Base-by-base conservation (phyloP, 2,113 vertebrate species). In the Oncorhynchus mykiss region DNA sequence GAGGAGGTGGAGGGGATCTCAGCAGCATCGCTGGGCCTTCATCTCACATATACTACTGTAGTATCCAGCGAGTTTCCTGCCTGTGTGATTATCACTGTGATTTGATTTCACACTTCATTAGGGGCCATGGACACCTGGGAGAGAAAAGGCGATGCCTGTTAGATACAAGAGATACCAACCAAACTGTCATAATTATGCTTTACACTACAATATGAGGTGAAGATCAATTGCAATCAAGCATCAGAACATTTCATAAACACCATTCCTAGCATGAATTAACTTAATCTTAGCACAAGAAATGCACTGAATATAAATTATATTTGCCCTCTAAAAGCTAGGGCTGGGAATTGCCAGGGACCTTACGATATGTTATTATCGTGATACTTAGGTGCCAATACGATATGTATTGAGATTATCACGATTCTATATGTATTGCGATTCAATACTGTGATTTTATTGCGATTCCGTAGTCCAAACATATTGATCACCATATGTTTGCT, bases 11-110 rank as follows among this genome's bases (percentile, higher is more conserved):
- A 88, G 88, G 90, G 79, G 87, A 92, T 92, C 88, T 93, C 92
- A 87, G 91, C 92, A 87, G 91, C 94, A 95, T 95, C 79, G 87
- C 91, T 68, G 70, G 84, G 80, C 72, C 82, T 77, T 88, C 89
- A 89, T 87, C 88, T 87, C 80, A 80, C 64, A 7, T 69, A 22
- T 76, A 60, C 67, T 79, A 79, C 67, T 79, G 80, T 84, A 27
- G 74, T 29, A 20, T 77, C 79, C 81, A 81, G 80, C 48, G 31
- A 60, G 84, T 70, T 69, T 1, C 45, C 70, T 73, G 78, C 29
- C 66, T 79, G 74, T 16, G 12, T 24, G 78, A 80, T 84, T 29
- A 14, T 49, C 78, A 70, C 71, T 64, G 34, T 31, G 59, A 65
- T 59, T 69, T 24, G 51, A 70, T 51, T 69, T 71, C 83, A 48